Conservation (phyloP, 2,888 invertebrate species). For the Apodemia zela region DNA sequence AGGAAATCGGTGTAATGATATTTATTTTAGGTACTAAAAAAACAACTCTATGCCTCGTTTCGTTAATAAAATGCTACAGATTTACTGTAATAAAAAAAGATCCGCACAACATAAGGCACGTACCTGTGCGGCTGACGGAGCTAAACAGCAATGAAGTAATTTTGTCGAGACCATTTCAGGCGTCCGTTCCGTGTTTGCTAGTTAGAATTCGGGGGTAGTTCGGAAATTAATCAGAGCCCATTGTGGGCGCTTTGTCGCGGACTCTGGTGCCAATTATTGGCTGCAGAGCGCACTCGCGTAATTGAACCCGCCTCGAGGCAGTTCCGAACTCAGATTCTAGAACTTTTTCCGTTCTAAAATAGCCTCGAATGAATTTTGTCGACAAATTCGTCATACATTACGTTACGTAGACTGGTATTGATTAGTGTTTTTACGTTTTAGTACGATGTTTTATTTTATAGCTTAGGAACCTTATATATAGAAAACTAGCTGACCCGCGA, state of each 20-base stretch:
- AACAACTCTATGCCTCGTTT: not conserved
- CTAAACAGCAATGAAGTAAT: conserved; percentile 47
- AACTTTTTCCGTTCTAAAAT: conserved; percentile 34
- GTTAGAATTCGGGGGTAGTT: conserved; percentile 78
- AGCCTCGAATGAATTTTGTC: conserved; percentile 14
- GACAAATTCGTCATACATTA: conserved; percentile 30
- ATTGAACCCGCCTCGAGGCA: conserved; percentile 64
- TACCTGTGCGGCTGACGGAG: conserved; percentile 10
- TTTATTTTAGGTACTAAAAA: not conserved
- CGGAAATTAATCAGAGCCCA: conserved; percentile 77
- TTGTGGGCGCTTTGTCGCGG: conserved; percentile 77
- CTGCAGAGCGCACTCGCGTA: conserved; percentile 58
- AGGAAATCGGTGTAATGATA: no score
- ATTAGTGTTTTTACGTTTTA: conserved; percentile 21
- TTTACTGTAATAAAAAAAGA: not conserved
- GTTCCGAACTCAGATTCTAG: conserved; percentile 36
- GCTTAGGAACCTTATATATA: no score
- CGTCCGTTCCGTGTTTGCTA: conserved; percentile 67
- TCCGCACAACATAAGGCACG: not conserved
- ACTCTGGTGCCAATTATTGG: conserved; percentile 73
- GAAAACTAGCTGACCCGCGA: no score
- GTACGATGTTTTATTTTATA: not conserved
- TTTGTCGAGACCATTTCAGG: conserved; percentile 52
- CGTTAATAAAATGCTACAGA: not conserved
- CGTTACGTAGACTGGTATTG: not conserved